Base-by-base conservation (phyloP, 2,797 vertebrate species). In the Meriones psammophilus region DNA sequence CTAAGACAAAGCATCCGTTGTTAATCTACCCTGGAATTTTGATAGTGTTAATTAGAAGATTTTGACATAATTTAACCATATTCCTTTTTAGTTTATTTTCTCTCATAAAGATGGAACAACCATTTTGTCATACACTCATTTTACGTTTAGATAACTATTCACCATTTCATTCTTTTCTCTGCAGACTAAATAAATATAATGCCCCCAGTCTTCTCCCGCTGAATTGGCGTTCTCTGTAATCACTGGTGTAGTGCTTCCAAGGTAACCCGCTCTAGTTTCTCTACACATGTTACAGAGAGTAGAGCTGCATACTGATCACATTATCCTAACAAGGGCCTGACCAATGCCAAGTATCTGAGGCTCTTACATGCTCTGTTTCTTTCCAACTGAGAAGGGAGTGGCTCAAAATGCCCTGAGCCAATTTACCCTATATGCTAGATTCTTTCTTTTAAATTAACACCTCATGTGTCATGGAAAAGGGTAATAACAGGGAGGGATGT, bases 161-260 rank as follows among this genome's bases (percentile, higher is more conserved):
- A 79, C 64, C 50, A 83, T 94, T 92, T 94, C 93, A 64, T 46
- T 94, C 88, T 95, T 96, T 88, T 58, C 62, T 92, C 42, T 91
- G 54, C 89, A 98, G 94, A 97, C 92, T 97, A 97, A 96, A 97
- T 95, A 97, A 96, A 95, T 92, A 87, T 33, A 93, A 89, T 60
- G n/a, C 73, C 56, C 85, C 80, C 94, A 94, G 89, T 94, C 93
- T 88, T 80, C 39, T 68, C 54, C 69, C 8, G 33, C 71, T 3
- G 8, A 58, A 60, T 88, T 78, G 58, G 69, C 86, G 81, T 88
- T 95, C 91, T 96, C 69, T 80, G 22, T 93, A 96, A 96, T 96
- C 77, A 77, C 60, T 92, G 94, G 20, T 4, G 9, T 30, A 69
- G 30, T 80, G n/a, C 71, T 92, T 78, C 58, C 60, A 46, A 4